These are phyloP conservation scores for Bombus consobrinus DNA, from an alignment of 1,140 invertebrate genomes.

Conservation along the genomic window DNA sequence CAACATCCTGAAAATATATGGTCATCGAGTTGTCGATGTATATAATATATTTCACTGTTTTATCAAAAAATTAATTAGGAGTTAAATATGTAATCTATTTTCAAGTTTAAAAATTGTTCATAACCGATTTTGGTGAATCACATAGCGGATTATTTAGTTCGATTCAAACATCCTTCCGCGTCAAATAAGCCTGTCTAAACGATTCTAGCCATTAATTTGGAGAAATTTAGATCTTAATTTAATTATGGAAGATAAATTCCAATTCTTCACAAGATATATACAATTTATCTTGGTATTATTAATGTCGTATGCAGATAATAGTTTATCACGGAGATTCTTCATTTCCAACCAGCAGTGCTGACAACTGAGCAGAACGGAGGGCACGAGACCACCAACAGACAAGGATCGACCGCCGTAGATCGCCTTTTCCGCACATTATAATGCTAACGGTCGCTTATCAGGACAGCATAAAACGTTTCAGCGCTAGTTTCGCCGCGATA, in stretches of 20 bases:
- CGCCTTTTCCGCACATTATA: constrained; percentile 15
- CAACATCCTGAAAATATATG: not conserved
- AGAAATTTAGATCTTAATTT: too few species aligned
- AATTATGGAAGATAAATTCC: not conserved
- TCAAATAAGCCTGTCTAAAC: too few species aligned
- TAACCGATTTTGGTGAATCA: too few species aligned
- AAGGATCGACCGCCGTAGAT: not conserved
- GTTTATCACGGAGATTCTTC: not conserved
- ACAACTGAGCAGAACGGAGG: not conserved
- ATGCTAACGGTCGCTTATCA: constrained; percentile 36
- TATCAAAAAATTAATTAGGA: too few species aligned
- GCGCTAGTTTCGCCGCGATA: constrained; percentile 48
- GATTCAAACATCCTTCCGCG: too few species aligned
- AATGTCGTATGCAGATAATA: not conserved
- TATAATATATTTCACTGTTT: too few species aligned
- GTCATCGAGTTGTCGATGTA: too few species aligned
- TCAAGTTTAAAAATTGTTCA: too few species aligned
- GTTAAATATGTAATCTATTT: too few species aligned
- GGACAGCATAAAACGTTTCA: constrained; percentile 44
- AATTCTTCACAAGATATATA: not conserved
- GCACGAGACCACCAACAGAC: not conserved
- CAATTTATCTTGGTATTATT: not conserved
- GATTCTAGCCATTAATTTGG: too few species aligned
- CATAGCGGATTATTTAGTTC: too few species aligned
- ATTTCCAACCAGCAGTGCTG: not conserved